These are phyloP conservation scores for Sylvilagus floridanus DNA, from an alignment of 2,797 vertebrate genomes.

Conservation along the genomic window DNA sequence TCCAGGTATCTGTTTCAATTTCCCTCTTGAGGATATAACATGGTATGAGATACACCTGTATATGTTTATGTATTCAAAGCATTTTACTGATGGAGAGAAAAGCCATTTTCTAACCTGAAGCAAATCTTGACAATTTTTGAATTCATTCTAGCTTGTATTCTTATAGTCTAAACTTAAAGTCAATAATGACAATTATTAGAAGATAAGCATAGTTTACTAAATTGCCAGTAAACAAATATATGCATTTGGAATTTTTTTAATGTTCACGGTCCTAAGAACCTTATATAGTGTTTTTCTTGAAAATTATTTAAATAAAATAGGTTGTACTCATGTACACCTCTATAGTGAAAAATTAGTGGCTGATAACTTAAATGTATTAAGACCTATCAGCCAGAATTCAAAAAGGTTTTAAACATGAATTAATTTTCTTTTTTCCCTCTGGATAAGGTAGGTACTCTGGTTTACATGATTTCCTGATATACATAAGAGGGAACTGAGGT, in stretches of 20 bases:
- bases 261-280: background rate
- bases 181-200: background rate
- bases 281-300: background rate
- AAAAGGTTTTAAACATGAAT: background rate
- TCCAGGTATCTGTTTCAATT: background rate
- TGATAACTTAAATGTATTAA: background rate
- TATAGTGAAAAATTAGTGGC: background rate
- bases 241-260: background rate
- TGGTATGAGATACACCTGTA: background rate
- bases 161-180: background rate
- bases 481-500: background rate
- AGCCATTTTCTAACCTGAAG: background rate
- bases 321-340: background rate
- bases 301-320: background rate
- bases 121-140: constrained; percentile 4
- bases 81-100: background rate
- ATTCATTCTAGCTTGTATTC: background rate
- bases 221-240: background rate
- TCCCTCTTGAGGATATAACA: background rate
- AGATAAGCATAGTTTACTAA: background rate
- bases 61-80: background rate
- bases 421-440: background rate
- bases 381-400: background rate
- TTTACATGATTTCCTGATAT: background rate
- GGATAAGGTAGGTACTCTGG: background rate